Percentiles rank a stretch among this genome's conserved stretches.
Evolutionary conservation across 2,113 vertebrate genomes (phyloP).

Genomic region (Percina caprodes): DNA sequence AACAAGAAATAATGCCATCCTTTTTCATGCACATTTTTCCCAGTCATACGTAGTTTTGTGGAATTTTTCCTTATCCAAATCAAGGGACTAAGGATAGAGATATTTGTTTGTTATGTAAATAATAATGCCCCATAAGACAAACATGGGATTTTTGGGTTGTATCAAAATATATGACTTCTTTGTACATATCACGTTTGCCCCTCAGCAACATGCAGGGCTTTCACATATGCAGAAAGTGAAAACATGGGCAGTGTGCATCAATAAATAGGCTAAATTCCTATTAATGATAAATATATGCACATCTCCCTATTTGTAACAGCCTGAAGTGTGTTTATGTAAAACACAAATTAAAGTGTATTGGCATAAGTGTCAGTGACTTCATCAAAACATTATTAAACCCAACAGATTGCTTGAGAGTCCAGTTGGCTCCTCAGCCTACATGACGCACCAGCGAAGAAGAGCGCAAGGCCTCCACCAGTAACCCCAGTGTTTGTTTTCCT

Average conservation of each 20-base stretch:
- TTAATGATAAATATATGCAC: not conserved
- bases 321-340: conserved; percentile 4
- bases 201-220: not conserved
- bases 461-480: conserved; percentile 9
- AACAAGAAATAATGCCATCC: not conserved
- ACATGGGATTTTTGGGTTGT: not conserved
- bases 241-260: not conserved
- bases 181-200: not conserved
- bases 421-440: conserved; percentile 27
- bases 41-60: not conserved
- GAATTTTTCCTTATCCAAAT: not conserved
- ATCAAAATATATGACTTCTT: not conserved
- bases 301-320: conserved; percentile 8
- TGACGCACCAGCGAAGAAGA: conserved; percentile 9
- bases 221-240: not conserved
- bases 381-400: conserved; percentile 36
- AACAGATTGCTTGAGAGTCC: conserved; percentile 58
- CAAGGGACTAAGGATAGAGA: not conserved
- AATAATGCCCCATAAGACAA: not conserved
- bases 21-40: not conserved
- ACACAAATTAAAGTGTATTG: conserved; percentile 1
- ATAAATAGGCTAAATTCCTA: not conserved
- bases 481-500: conserved; percentile 49
- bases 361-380: conserved; percentile 10
- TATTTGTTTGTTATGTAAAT: not conserved